Percentiles rank a stretch among this genome's conserved stretches.
Conservation (phyloP, 2,888 invertebrate species). For the Xanthia togata region DNA sequence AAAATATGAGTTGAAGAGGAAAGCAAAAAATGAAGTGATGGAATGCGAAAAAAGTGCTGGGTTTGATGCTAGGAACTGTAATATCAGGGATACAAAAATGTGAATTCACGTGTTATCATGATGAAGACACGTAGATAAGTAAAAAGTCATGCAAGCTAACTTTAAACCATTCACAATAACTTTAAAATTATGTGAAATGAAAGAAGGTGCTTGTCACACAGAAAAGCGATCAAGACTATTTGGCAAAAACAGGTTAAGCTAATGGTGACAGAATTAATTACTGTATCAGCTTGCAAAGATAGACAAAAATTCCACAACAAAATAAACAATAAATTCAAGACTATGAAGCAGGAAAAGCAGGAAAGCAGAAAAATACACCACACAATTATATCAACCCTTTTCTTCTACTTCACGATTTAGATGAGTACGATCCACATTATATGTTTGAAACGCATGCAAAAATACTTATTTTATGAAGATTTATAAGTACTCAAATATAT, state of each 20-base stretch:
- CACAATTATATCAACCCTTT: background rate
- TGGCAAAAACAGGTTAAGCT: background rate
- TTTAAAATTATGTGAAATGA: background rate
- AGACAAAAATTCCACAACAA: background rate
- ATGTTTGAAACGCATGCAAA: background rate
- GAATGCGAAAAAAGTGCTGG: background rate
- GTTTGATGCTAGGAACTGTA: background rate
- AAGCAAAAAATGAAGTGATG: background rate
- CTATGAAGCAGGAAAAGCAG: background rate
- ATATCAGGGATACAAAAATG: background rate
- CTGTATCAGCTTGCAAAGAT: background rate
- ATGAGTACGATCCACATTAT: background rate
- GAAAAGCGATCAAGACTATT: background rate
- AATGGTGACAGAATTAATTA: background rate
- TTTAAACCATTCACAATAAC: background rate
- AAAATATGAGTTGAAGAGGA: background rate
- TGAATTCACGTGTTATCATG: background rate
- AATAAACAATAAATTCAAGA: background rate
- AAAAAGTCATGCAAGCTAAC: conserved; percentile 1
- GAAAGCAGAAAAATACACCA: background rate
- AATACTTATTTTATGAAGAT: background rate
- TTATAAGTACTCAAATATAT: conserved; percentile 3
- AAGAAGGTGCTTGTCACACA: background rate
- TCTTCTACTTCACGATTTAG: background rate
- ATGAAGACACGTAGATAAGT: background rate